Percentiles rank a stretch among this genome's conserved stretches.
These are phyloP conservation scores for Drosophila histrio DNA, from an alignment of 2,888 invertebrate genomes.

Conservation along the genomic window DNA sequence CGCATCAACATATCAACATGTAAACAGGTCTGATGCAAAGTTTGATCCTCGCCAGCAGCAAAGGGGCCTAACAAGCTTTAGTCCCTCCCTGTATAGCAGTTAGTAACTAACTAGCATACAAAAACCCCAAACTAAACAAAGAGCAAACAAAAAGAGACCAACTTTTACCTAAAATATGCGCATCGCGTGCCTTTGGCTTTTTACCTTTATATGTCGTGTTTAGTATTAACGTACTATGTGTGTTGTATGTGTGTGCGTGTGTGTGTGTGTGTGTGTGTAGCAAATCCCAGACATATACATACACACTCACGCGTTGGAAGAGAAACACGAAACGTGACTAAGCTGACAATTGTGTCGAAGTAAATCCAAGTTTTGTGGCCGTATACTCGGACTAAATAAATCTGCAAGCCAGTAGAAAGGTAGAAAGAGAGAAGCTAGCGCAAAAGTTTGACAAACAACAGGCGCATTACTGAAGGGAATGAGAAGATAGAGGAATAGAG, in stretches of 20 bases:
- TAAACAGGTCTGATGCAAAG: conserved; percentile 60
- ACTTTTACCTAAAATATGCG: conserved; percentile 73
- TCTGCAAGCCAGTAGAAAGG: conserved; percentile 37
- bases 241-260: background rate
- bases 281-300: conserved; percentile 40
- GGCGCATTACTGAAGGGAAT: conserved; percentile 15
- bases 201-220: conserved; percentile 76
- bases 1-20: conserved; percentile 51
- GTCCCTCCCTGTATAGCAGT: conserved; percentile 28
- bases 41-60: conserved; percentile 62
- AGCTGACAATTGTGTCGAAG: conserved; percentile 79
- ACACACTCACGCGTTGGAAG: conserved; percentile 29
- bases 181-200: conserved; percentile 76
- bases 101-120: conserved; percentile 58
- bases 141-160: conserved; percentile 57
- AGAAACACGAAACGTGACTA: conserved; percentile 74
- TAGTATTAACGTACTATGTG: conserved; percentile 61
- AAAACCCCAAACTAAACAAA: conserved; percentile 29
- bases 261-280: conserved; percentile 13
- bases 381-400: conserved; percentile 71
- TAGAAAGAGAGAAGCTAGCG: conserved; percentile 13
- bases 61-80: conserved; percentile 44
- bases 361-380: conserved; percentile 75
- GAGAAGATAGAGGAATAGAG: background rate
- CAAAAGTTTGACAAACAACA: conserved; percentile 74